Conservation (phyloP, 30 jellyfish, hydroid and myxozoan species). For the Chrysaora quinquecirrha region DNA sequence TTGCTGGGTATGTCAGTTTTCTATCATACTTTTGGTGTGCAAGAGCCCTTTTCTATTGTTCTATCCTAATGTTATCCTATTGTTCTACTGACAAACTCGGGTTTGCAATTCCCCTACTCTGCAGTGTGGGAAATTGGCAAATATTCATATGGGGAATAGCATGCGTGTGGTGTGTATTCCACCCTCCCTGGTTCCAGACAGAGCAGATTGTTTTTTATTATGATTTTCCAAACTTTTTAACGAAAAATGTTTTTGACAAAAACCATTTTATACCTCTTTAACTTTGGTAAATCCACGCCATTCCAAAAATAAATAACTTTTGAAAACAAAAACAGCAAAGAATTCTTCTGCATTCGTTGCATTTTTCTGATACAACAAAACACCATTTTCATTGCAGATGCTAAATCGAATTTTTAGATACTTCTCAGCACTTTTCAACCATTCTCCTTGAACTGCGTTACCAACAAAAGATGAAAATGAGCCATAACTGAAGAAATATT, state of each 20-base stretch:
- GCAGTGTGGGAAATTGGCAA: no score
- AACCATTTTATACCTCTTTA: slow-evolving; percentile 40
- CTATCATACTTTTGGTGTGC: no score
- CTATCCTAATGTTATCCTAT: no score
- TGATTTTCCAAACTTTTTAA: not conserved
- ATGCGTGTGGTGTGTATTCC: no score
- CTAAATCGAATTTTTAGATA: slow-evolving; percentile 39
- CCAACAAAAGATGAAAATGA: slow-evolving; percentile 1
- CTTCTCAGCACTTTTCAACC: slow-evolving; percentile 54
- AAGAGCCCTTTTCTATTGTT: no score
- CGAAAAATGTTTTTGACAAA: no score
- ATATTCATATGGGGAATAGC: no score
- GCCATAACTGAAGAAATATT: slow-evolving; percentile 47
- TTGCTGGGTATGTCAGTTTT: no score
- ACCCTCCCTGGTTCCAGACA: no score
- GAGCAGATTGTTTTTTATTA: no score
- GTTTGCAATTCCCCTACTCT: no score
- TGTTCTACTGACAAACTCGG: no score
- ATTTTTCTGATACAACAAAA: slow-evolving; percentile 47
- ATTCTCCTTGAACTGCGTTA: not conserved
- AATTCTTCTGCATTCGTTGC: slow-evolving; percentile 24
- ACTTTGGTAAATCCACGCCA: slow-evolving; percentile 61
- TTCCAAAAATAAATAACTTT: slow-evolving; percentile 47
- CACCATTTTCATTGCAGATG: slow-evolving; percentile 65
- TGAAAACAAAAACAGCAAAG: slow-evolving; percentile 51